phyloP scores from a whole-genome alignment of 2,888 invertebrate genomes.

The Ischnura elegans region DNA sequence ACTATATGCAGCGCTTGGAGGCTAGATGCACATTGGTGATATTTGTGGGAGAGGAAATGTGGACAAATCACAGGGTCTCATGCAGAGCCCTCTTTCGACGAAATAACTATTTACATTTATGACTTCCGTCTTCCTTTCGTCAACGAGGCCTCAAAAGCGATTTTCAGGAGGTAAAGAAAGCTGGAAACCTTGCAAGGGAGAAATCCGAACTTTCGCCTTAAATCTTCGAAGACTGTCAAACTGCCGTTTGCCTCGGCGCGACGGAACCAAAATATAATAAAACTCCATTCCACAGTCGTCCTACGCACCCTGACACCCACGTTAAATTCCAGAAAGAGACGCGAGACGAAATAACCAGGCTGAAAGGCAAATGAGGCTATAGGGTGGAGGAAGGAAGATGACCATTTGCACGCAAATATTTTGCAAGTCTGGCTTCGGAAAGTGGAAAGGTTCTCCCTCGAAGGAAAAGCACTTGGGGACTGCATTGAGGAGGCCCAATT shows the following conservation, averaged over 20 bases:
- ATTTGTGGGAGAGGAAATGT: no score
- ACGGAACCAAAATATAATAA: slow-evolving; percentile 6
- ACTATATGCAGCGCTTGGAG: no score
- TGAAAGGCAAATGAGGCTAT: neutral
- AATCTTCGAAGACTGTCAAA: neutral
- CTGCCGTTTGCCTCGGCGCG: neutral
- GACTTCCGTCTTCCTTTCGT: neutral
- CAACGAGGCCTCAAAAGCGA: neutral
- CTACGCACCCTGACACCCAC: neutral
- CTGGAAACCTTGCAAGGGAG: neutral
- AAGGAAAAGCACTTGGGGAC: no score
- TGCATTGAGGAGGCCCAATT: no score
- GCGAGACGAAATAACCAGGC: neutral
- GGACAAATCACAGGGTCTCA: no score
- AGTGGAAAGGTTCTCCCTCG: neutral
- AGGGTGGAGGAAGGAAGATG: neutral
- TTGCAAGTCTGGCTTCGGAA: neutral
- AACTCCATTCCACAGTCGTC: neutral
- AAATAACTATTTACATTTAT: no score
- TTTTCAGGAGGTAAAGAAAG: neutral
- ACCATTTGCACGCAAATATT: neutral
- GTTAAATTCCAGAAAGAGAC: neutral
- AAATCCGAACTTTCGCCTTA: neutral
- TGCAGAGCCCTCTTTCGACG: no score
- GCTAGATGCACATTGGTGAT: no score